A percentile compares a stretch with the other conserved stretches of the same genome.
These are phyloP conservation scores for Myotis findleyi DNA, from an alignment of 2,797 vertebrate species.

Conservation along the genomic window DNA sequence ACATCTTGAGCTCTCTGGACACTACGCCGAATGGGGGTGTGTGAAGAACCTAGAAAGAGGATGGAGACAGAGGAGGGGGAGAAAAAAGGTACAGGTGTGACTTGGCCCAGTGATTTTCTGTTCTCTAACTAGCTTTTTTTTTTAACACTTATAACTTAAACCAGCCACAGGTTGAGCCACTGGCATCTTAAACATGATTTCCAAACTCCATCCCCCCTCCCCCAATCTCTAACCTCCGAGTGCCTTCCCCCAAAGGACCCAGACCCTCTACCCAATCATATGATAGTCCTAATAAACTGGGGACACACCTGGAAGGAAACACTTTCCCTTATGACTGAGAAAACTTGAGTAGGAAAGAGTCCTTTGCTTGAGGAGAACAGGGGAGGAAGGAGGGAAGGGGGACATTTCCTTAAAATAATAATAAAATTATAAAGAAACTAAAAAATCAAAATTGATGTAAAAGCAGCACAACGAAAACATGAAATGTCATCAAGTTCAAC, in stretches of 20 bases:
- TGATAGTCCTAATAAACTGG: constrained; percentile 59
- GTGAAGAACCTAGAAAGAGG: constrained; percentile 89
- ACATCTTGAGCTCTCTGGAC: constrained; percentile 89
- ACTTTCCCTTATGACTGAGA: constrained; percentile 70
- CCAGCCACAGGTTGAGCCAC: constrained; percentile 71
- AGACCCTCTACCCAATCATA: not conserved
- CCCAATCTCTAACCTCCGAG: constrained; percentile 49
- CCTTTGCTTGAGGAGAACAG: constrained; percentile 76
- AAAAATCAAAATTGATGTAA: constrained; percentile 83
- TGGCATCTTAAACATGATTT: constrained; percentile 63
- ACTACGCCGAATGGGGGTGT: constrained; percentile 89
- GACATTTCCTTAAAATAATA: constrained; percentile 75
- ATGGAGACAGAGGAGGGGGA: constrained; percentile 87
- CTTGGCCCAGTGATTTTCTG: constrained; percentile 84
- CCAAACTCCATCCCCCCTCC: not conserved
- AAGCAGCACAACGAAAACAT: constrained; percentile 84
- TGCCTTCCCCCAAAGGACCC: constrained; percentile 38
- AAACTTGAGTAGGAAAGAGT: constrained; percentile 73
- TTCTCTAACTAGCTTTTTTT: constrained; percentile 70
- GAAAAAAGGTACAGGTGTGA: constrained; percentile 89
- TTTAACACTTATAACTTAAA: constrained; percentile 60
- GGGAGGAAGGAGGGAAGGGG: constrained; percentile 61
- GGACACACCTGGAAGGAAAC: constrained; percentile 78
- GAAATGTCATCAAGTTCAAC: constrained; percentile 84
- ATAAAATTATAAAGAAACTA: constrained; percentile 82